Conservation (phyloP, 1,140 invertebrate species). For the Meloidogyne hapla region DNA sequence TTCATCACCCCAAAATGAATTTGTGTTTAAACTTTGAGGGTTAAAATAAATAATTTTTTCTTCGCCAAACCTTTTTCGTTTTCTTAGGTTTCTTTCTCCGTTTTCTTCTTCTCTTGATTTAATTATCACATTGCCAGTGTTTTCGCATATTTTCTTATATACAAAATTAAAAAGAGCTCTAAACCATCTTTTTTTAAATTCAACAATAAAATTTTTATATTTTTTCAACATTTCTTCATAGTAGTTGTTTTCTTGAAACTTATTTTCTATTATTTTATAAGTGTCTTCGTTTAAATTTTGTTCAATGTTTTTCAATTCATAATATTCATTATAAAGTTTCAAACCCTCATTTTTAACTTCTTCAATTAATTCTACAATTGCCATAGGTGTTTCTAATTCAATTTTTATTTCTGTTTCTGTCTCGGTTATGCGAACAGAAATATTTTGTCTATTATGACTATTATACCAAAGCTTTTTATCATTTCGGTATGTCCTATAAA, state of each 20-base stretch:
- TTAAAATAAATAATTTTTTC: not conserved
- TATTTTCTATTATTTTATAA: too few relatives aligned
- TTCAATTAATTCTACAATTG: slow-evolving; percentile 2
- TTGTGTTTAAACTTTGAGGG: not conserved
- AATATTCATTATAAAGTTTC: too few relatives aligned
- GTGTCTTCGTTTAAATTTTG: too few relatives aligned
- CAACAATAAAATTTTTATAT: not conserved
- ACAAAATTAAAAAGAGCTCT: not conserved
- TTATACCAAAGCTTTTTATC: too few relatives aligned
- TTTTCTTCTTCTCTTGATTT: not conserved
- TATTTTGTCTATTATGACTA: too few relatives aligned
- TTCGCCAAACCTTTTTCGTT: not conserved
- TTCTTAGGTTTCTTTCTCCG: not conserved
- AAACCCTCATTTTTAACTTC: not conserved
- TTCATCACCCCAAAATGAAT: not conserved
- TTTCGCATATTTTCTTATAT: not conserved
- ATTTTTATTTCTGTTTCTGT: too few relatives aligned
- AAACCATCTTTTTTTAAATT: not conserved
- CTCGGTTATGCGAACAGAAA: too few relatives aligned
- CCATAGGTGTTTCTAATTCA: too few relatives aligned
- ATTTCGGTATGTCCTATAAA: too few relatives aligned
- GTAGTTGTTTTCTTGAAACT: too few relatives aligned
- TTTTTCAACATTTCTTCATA: not conserved
- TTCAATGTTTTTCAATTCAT: too few relatives aligned
- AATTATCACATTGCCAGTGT: not conserved